Evolutionary conservation across 2,888 invertebrate species (phyloP).

Genomic region (Scaptomyza cyrtandrae): DNA sequence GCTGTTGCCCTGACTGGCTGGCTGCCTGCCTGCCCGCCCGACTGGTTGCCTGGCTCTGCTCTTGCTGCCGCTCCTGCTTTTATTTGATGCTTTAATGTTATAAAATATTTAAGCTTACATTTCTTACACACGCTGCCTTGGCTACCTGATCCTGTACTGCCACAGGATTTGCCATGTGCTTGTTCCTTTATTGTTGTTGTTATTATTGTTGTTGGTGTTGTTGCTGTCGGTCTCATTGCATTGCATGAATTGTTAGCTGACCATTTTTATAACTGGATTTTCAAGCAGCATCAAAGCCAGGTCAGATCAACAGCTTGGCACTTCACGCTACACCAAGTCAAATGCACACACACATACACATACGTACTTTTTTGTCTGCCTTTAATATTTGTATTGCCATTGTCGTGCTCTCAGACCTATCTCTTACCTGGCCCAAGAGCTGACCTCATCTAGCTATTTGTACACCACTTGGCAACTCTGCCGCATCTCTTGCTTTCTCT

Average conservation of each 20-base stretch:
- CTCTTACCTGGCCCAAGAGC: conserved; percentile 39
- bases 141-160: conserved; percentile 31
- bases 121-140: conserved; percentile 52
- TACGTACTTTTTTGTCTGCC: conserved; percentile 31
- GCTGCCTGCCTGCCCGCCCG: conserved; percentile 3
- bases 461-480: conserved; percentile 64
- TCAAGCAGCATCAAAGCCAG: conserved; percentile 58
- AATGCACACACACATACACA: conserved; percentile 14
- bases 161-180: conserved; percentile 38
- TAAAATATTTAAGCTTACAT: conserved; percentile 82
- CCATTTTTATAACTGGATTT: conserved; percentile 77
- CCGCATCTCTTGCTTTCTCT: not conserved
- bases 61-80: conserved; percentile 25
- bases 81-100: conserved; percentile 69
- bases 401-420: conserved; percentile 53
- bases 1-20: conserved; percentile 19
- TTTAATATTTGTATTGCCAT: conserved; percentile 68
- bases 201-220: not conserved
- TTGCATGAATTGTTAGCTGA: conserved; percentile 60
- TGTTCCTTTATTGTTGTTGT: not conserved
- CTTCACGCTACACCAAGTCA: conserved; percentile 46
- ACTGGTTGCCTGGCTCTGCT: not conserved
- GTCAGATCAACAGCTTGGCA: conserved; percentile 59
- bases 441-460: conserved; percentile 65
- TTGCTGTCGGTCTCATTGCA: conserved; percentile 51